A percentile compares a stretch with the other conserved stretches of the same genome.
Evolutionary conservation across 2,888 invertebrate genomes (phyloP).

Genomic region (Tineola bisselliella): DNA sequence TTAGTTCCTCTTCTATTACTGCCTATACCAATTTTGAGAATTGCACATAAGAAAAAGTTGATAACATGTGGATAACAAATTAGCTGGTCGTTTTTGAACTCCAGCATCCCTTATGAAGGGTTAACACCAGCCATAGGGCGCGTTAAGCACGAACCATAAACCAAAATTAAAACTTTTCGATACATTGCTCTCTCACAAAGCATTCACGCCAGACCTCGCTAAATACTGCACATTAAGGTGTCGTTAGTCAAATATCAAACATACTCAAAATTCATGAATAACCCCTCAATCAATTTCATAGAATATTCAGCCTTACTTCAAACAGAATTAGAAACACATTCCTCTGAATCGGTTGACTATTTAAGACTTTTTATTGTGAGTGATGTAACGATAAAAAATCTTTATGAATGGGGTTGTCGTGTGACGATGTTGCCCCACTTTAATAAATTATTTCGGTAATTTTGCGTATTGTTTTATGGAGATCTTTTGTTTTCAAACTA

Average conservation of each 20-base stretch:
- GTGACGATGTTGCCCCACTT: conserved; percentile 45
- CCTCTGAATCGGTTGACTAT: not conserved
- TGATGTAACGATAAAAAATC: conserved; percentile 35
- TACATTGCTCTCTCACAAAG: conserved; percentile 61
- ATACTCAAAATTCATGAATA: not conserved
- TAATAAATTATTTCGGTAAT: conserved; percentile 49
- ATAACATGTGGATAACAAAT: conserved; percentile 13
- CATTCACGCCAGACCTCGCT: conserved; percentile 50
- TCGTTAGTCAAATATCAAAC: conserved; percentile 57
- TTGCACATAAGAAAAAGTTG: not conserved
- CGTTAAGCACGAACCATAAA: conserved; percentile 52
- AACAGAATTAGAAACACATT: not conserved
- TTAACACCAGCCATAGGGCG: conserved; percentile 27
- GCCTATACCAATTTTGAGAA: no score
- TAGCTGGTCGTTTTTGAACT: conserved; percentile 10
- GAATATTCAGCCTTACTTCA: not conserved
- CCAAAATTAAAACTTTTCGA: conserved; percentile 65
- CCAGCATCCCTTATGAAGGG: conserved; percentile 17
- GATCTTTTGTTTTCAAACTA: not conserved
- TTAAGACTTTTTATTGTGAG: conserved; percentile 12
- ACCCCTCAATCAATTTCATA: not conserved
- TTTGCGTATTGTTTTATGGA: conserved; percentile 47
- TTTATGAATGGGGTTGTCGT: conserved; percentile 53
- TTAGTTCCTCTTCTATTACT: no score
- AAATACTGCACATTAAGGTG: conserved; percentile 62